Percentiles rank a stretch among this genome's conserved stretches.
These are phyloP conservation scores for Drosophila trapezifrons DNA, from an alignment of 1,140 invertebrate genomes.

Conservation along the genomic window DNA sequence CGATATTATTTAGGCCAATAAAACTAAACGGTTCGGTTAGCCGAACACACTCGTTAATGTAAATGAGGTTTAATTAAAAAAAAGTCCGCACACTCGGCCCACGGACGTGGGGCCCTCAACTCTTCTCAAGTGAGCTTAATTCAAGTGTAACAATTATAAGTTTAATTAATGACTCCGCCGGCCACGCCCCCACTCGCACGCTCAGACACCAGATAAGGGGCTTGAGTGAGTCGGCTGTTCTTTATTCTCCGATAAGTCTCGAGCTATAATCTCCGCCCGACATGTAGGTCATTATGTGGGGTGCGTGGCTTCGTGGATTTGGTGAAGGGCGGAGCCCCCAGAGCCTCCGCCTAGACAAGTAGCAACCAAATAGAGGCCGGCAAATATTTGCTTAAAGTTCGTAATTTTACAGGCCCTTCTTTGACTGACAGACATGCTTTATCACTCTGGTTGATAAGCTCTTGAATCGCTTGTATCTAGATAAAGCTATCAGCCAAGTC, in stretches of 20 bases:
- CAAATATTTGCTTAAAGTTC: conserved; percentile 46
- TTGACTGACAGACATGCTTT: conserved; percentile 9
- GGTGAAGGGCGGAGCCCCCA: conserved; percentile 47
- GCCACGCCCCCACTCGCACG: conserved; percentile 25
- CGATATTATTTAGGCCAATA: conserved; percentile 72
- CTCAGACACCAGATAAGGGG: conserved; percentile 31
- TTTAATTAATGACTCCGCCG: conserved; percentile 44
- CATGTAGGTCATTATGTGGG: conserved; percentile 58
- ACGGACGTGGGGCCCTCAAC: conserved; percentile 16
- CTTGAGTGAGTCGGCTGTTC: conserved; percentile 12
- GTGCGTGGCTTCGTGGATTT: conserved; percentile 12
- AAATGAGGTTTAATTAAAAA: conserved; percentile 61
- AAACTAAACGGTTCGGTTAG: conserved; percentile 65
- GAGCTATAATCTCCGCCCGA: conserved; percentile 22
- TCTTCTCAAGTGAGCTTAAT: conserved; percentile 12
- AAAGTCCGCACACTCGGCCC: conserved; percentile 24
- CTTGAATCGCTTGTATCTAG: conserved; percentile 33
- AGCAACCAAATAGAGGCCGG: conserved; percentile 29
- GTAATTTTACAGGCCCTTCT: conserved; percentile 18
- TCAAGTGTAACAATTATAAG: conserved; percentile 45
- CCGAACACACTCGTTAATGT: conserved; percentile 51
- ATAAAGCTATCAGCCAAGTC: conserved; percentile 25
- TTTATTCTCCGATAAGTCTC: conserved; percentile 14
- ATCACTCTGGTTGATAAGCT: conserved; percentile 43
- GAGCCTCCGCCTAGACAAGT: conserved; percentile 35